Conservation (phyloP, 2,797 vertebrate genomes). For the Cossypha polioptera region DNA sequence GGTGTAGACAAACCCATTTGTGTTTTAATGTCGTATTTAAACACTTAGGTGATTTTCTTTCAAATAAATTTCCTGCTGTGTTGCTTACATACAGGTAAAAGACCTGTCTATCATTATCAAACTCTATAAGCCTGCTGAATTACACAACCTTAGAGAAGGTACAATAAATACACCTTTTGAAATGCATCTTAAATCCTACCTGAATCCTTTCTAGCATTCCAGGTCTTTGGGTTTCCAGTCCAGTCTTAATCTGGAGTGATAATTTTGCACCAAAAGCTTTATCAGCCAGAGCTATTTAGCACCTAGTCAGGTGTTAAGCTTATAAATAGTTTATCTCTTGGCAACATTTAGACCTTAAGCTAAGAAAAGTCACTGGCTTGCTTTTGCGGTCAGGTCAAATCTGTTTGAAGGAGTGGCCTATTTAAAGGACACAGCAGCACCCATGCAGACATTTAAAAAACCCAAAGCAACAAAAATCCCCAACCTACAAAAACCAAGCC, state of each 20-base stretch:
- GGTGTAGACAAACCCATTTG: not conserved
- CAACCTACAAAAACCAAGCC: not conserved
- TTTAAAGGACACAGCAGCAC: not conserved
- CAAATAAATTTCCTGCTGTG: not conserved
- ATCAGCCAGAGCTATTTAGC: conserved; percentile 22
- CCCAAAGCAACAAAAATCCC: fast-evolving
- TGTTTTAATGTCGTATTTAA: not conserved
- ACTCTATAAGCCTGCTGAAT: not conserved
- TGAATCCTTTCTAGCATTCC: not conserved
- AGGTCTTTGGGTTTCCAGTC: not conserved
- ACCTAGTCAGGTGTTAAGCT: conserved; percentile 51
- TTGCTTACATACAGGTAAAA: not conserved
- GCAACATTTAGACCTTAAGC: not conserved
- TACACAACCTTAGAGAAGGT: not conserved
- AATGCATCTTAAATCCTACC: not conserved
- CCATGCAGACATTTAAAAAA: not conserved
- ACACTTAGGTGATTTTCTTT: not conserved
- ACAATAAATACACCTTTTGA: not conserved
- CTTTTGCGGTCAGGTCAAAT: not conserved
- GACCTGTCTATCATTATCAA: not conserved
- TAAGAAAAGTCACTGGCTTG: conserved; percentile 20
- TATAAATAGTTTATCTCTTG: conserved; percentile 55
- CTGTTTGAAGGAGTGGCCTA: not conserved
- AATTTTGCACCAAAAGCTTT: conserved; percentile 21
- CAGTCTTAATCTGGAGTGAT: not conserved